Percentiles rank a stretch among this genome's conserved stretches.
These are phyloP conservation scores for Fringilla coelebs DNA, from an alignment of 2,797 vertebrate species.

Conservation along the genomic window DNA sequence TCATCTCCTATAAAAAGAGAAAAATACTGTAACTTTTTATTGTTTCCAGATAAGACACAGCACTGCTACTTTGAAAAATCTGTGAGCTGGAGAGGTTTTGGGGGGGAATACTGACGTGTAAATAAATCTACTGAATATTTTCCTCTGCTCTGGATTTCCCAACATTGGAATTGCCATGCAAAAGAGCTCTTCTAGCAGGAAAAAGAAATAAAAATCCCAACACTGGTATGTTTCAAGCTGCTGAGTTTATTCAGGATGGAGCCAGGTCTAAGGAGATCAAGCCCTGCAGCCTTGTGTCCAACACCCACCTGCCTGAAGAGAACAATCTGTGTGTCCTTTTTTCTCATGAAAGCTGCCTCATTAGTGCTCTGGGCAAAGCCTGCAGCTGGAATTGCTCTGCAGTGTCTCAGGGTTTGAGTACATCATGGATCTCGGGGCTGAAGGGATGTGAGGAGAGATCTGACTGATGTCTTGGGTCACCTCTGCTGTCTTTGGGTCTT, in stretches of 20 bases:
- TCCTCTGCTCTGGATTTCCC: not conserved
- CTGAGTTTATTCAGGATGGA: not conserved
- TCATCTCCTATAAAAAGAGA: constrained; percentile 13
- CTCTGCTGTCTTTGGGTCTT: not conserved
- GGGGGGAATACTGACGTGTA: not conserved
- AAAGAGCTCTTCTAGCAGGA: not conserved
- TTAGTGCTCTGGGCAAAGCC: not conserved
- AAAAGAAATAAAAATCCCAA: not conserved
- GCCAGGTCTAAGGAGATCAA: not conserved
- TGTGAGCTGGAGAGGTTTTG: not conserved
- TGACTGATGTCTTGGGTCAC: not conserved
- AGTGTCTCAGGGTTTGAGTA: not conserved
- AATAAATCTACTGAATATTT: not conserved
- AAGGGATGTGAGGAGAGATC: not conserved
- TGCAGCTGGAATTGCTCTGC: not conserved
- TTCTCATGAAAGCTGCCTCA: not conserved
- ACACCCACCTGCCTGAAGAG: not conserved
- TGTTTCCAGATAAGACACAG: not conserved
- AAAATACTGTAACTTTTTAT: constrained; percentile 9
- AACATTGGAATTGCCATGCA: not conserved
- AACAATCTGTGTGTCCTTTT: not conserved
- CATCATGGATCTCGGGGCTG: not conserved
- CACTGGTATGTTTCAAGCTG: not conserved
- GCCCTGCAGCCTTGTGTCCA: not conserved
- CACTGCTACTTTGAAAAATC: not conserved